phyloP scores from a whole-genome alignment of 2,888 invertebrate species.

The Hymenopus coronatus region DNA sequence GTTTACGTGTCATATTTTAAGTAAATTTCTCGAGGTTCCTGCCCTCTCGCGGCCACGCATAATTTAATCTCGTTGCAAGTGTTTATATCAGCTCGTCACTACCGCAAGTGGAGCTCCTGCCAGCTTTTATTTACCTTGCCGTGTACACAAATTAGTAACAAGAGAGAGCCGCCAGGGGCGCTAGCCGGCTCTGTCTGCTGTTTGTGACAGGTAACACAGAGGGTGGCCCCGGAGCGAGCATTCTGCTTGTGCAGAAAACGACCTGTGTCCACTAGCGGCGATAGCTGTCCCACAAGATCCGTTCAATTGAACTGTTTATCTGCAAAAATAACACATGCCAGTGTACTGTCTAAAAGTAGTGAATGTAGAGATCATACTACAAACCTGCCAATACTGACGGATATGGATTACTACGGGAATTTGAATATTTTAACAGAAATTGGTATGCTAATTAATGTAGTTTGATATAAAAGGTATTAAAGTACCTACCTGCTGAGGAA shows the following conservation, averaged over 20 bases:
- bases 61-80: background rate
- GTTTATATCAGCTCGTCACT: background rate
- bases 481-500: too few species aligned
- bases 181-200: background rate
- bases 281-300: background rate
- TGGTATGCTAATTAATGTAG: too few species aligned
- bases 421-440: too few species aligned
- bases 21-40: background rate
- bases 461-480: too few species aligned
- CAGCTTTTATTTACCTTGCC: background rate
- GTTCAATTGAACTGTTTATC: background rate
- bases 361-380: too few species aligned
- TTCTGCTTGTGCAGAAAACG: background rate
- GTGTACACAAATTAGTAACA: background rate
- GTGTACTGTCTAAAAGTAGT: background rate
- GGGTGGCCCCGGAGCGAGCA: background rate
- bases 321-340: background rate
- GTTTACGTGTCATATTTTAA: background rate
- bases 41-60: background rate
- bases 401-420: too few species aligned
- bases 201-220: background rate
- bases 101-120: background rate
- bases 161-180: background rate
- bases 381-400: background rate
- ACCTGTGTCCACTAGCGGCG: background rate